Evolutionary conservation across 1,140 invertebrate species (phyloP), one percentile per base, ranked within the genome.

Genomic region (Trichonephila clavata): DNA sequence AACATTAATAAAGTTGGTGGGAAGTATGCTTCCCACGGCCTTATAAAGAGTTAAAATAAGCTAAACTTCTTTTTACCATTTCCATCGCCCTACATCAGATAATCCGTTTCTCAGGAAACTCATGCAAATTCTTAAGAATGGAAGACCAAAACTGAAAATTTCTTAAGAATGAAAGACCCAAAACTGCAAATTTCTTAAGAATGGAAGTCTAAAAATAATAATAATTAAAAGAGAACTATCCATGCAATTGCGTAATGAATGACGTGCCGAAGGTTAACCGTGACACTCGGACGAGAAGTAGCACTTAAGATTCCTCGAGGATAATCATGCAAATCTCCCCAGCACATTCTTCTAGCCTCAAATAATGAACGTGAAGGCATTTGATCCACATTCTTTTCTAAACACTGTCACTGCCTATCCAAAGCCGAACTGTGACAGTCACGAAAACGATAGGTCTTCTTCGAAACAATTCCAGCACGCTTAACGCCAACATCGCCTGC

Each of bases 301-400:
- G 39, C 61, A 88, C 86, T 88, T 88, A 88, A 88, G 27, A 88
- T 88, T 88, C 86, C 86, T 13, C 21, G 6, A 71, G 63, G 8
- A 88, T 63, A 88, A 88, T 88, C 86, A 88, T 88, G 86, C 86
- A 88, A 88, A 88, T 88, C 86, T 63, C 86, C 50, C 68, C 24
- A n/a, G 59, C 71, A 24, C 71, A 77, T 77, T 77, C 71, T 77
- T 77, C 32, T 68, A 0, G 65, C 65, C n/a, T 68, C 24, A 68
- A 27, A 77, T 39, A 24, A 39, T 39, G 50, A 32, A 57, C 86
- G 86, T 88, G 86, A 57, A 90, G 89, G 59, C 27, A 90, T 90
- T 81, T 81, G 57, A 50, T 59, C 89, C 89, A 59, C 89, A 90
- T 90, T 90, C 89, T 61, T 90, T 60, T n/a, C 50, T 90, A 90